Evolutionary conservation across 2,113 vertebrate genomes (phyloP).

Genomic region (Chloropsis hardwickii): DNA sequence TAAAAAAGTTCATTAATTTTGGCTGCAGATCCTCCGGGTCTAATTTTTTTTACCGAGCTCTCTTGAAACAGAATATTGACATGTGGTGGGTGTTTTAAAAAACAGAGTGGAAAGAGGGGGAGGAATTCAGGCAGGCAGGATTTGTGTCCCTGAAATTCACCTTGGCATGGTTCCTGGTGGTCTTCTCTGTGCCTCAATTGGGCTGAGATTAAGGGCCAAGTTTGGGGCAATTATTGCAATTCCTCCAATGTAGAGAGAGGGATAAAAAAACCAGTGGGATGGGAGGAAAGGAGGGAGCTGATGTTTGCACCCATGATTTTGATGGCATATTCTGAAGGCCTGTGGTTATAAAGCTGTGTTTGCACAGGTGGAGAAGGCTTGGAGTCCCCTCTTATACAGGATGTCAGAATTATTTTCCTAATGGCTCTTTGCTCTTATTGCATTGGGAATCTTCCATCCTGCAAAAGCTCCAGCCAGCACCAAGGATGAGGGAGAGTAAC

Average conservation of each 20-base stretch:
- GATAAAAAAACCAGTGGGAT: not conserved
- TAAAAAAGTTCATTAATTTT: conserved; percentile 35
- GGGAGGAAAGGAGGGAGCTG: not conserved
- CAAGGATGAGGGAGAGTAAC: not conserved
- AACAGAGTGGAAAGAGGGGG: not conserved
- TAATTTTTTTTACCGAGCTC: not conserved
- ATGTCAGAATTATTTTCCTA: conserved; percentile 35
- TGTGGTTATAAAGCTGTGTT: not conserved
- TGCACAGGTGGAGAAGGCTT: not conserved
- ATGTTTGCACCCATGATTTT: not conserved
- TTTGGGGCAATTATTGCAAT: not conserved
- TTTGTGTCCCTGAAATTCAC: not conserved
- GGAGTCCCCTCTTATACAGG: not conserved
- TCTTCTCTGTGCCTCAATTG: not conserved
- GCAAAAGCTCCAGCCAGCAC: not conserved
- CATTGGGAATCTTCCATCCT: not conserved
- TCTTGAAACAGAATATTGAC: not conserved
- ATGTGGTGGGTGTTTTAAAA: not conserved
- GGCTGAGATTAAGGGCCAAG: not conserved
- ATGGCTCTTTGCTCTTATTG: conserved; percentile 25
- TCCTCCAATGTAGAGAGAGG: not conserved
- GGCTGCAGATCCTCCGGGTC: not conserved
- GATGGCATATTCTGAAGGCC: not conserved
- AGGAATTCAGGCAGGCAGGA: not conserved
- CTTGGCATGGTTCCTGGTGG: not conserved